Base-by-base conservation (phyloP, 2,797 vertebrate species). In the Taeniopygia guttata region DNA sequence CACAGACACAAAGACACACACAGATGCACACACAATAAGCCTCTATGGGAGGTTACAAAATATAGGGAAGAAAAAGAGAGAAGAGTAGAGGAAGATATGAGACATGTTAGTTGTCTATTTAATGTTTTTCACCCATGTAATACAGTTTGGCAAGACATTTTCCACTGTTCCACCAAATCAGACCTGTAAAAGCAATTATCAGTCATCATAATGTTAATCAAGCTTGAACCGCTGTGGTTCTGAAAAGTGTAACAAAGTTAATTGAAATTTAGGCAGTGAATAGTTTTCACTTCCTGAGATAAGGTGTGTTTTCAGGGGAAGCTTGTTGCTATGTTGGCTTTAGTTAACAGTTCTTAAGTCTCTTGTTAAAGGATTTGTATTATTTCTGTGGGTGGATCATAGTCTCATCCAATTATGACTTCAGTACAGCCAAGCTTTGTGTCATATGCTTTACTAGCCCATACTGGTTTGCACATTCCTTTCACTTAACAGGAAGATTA, bases 351-450 rank as follows among this genome's bases (percentile, higher is more conserved):
- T 96, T 96, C 91, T 92, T 94, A 96, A 97, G 76, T 94, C 91
- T 97, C 94, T 94, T 94, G 96, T 96, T 97, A 96, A 96, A 97
- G 87, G 87, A 94, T 97, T 95, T 96, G 93, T 96, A 95, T 95
- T 95, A 94, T 96, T 97, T 97, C 93, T 95, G 84, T 96, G 94
- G 97, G 94, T 96, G 91, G 94, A 97, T 97, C 97, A 96, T 75
- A 96, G 84, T 80, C 94, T 94, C 81, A 88, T 95, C 95, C 96
- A 96, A 97, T 97, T 96, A 97, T 84, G 91, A 96, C 95, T 97
- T 97, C 87, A 95, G 93, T 87, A 96, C 85, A 95, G 87, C 90
- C 96, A 96, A 96, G 68, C 70, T 97, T 89, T 93, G 95, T 96
- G 92, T 96, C 95, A 94, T 95, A 90, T 60, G 84, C 90, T 95